Evolutionary conservation across 2,797 vertebrate species (phyloP), one percentile per base, ranked within the genome.

Genomic region (Catamblyrhynchus diadema): DNA sequence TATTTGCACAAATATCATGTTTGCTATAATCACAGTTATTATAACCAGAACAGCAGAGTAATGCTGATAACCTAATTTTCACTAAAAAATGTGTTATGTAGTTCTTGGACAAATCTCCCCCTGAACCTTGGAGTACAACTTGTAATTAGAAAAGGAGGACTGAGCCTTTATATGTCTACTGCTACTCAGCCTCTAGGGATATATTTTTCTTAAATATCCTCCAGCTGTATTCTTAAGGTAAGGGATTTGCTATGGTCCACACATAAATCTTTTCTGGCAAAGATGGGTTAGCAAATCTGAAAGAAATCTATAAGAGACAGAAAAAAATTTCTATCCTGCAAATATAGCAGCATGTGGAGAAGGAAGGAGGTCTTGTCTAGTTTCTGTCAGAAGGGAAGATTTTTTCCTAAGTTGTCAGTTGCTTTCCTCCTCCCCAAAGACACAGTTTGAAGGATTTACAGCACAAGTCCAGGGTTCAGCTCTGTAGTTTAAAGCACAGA

Each of bases 31-130:
- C 47, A 78, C 20, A 73, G 27, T 30, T 61, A 80, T 53, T 67
- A 66, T 67, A 80, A 73, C 23, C 27, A 84, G 81, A 86, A 93
- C 67, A 88, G 44, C 45, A 78, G 65, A 90, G 35, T 69, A 86
- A 81, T 8, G 19, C n/a, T 17, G 51, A 66, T 73, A 81, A 77
- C 19, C n/a, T 81, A 32, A 72, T 88, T 88, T 86, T 92, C 56
- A 73, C 81, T 42, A 90, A 84, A 47, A 77, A 90, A 86, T 28
- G 16, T 53, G 39, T 81, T 88, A 62, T 25, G 27, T 24, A 73
- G 60, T 77, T 79, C 78, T 80, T 88, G 81, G 71, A 32, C 56
- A 86, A 92, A 86, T 67, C 53, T 96, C 59, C 70, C 86, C 27
- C 44, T 82, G 59, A 90, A 88, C 24, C 22, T 81, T 72, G 51